Percentiles rank a stretch among this genome's conserved stretches.
Evolutionary conservation across 2,888 invertebrate species (phyloP).

Genomic region (Adelphocoris suturalis): DNA sequence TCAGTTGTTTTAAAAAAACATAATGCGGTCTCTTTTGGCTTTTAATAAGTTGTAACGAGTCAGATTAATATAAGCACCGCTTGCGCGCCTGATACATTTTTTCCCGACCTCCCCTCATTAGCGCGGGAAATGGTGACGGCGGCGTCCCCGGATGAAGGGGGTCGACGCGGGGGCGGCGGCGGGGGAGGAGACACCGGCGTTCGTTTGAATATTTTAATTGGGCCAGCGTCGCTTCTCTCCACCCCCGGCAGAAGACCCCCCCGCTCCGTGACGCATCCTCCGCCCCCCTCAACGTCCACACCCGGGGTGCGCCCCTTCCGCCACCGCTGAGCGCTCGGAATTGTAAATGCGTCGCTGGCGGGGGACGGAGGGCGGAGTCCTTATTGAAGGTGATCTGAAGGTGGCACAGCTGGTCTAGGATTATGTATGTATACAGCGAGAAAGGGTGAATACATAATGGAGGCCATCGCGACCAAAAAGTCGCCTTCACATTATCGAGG

Average conservation of each 20-base stretch:
- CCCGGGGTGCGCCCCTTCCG: not conserved
- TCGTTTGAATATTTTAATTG: conserved; percentile 65
- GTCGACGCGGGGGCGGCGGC: not conserved
- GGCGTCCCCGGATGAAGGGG: not conserved
- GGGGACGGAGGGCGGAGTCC: conserved; percentile 17
- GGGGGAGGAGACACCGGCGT: conserved; percentile 32
- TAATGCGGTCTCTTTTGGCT: not conserved
- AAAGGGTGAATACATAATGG: conserved; percentile 61
- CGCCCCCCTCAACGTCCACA: too few species aligned
- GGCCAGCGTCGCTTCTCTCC: conserved; percentile 23
- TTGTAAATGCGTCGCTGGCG: conserved; percentile 50
- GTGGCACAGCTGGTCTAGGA: conserved; percentile 63
- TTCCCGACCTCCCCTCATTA: not conserved
- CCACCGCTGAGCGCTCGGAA: conserved; percentile 46
- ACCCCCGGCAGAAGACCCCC: conserved; percentile 15
- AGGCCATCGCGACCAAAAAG: conserved; percentile 45
- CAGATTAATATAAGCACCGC: not conserved
- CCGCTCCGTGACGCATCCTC: not conserved
- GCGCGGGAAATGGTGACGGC: conserved; percentile 2
- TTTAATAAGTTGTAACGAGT: conserved; percentile 27
- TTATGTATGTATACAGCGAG: conserved; percentile 63
- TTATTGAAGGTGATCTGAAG: conserved; percentile 66
- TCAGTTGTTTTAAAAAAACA: not conserved
- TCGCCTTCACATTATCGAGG: conserved; percentile 42
- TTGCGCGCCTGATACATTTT: not conserved